Percentiles rank a stretch among this genome's conserved stretches.
Conservation (phyloP, 2,888 invertebrate genomes). For the Physocephala rufipes region DNA sequence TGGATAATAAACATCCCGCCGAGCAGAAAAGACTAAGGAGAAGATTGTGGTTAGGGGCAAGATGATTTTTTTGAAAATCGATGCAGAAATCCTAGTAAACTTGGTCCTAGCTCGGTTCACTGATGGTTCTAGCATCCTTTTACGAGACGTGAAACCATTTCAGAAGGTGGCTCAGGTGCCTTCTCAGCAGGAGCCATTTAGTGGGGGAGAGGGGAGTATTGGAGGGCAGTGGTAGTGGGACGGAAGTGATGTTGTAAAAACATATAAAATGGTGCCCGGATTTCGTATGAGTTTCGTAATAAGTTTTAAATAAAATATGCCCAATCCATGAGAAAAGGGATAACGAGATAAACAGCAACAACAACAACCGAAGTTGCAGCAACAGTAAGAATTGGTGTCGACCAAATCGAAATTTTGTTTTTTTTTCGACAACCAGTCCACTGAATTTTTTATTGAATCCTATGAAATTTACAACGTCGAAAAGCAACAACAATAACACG, state of each 20-base stretch:
- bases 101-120: too few species aligned
- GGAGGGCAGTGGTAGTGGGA: not conserved
- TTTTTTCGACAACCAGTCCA: constrained; percentile 29
- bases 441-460: constrained; percentile 41
- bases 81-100: too few species aligned
- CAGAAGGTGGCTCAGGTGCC: not conserved
- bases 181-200: not conserved
- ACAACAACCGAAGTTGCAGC: not conserved
- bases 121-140: not conserved
- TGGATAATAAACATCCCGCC: constrained; percentile 33
- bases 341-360: constrained; percentile 1
- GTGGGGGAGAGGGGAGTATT: not conserved
- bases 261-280: constrained; percentile 11
- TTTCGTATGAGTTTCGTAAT: constrained; percentile 1
- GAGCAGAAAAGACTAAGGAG: constrained; percentile 9
- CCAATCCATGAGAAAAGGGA: constrained; percentile 8
- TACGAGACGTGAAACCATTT: not conserved
- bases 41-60: too few species aligned
- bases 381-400: constrained; percentile 5
- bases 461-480: constrained; percentile 47
- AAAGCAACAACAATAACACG: constrained; percentile 21
- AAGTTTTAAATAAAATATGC: constrained; percentile 22
- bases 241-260: constrained; percentile 32
- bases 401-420: constrained; percentile 28
- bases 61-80: too few species aligned